Base-by-base conservation (phyloP, 2,113 vertebrate species). In the Carassius carassius region DNA sequence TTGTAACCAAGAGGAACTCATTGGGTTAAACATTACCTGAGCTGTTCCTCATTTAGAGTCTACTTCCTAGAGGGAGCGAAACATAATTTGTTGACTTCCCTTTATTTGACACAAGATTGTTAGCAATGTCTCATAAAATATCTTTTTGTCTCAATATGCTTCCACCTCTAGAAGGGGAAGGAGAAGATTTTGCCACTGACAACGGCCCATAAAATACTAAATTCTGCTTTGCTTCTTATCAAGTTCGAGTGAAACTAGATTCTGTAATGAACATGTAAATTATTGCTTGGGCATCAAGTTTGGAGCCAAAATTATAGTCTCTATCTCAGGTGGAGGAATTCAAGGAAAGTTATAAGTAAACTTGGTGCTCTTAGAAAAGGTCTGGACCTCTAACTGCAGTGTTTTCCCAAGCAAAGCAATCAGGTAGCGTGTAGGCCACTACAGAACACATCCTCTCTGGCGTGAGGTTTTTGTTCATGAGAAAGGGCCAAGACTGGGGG, bases 41-140 rank as follows among this genome's bases (percentile, higher is more conserved):
- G 35, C n/a, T 44, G 72, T 84, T 83, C 49, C 83, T 60, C 25
- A 35, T 81, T 83, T 86, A 14, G 25, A 84, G 84, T 73, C 62
- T 44, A 84, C 85, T 81, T 81, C 81, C 85, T 86, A 84, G 74
- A 81, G 63, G 78, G 63, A 65, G 51, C 29, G 56, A 72, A 76
- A 88, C 49, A 60, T 73, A 72, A 86, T 79, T 81, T 86, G 58
- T 83, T 62, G 75, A 86, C 87, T 88, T 88, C 85, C 85, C 78
- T 76, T 86, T 88, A 86, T 85, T 86, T 88, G 87, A 88, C 87
- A 88, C 32, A 84, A 84, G 49, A 37, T 62, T 83, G 76, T 82
- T 54, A 32, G 72, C 73, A 16, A 78, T 47, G 63, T 78, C 82
- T 81, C 74, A 81, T 86, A 86, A 86, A 81, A 86, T 49, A 49